Percentiles rank a stretch among this genome's conserved stretches.
These are phyloP conservation scores for Lipophrys pholis DNA, from an alignment of 2,113 vertebrate genomes.

Conservation along the genomic window DNA sequence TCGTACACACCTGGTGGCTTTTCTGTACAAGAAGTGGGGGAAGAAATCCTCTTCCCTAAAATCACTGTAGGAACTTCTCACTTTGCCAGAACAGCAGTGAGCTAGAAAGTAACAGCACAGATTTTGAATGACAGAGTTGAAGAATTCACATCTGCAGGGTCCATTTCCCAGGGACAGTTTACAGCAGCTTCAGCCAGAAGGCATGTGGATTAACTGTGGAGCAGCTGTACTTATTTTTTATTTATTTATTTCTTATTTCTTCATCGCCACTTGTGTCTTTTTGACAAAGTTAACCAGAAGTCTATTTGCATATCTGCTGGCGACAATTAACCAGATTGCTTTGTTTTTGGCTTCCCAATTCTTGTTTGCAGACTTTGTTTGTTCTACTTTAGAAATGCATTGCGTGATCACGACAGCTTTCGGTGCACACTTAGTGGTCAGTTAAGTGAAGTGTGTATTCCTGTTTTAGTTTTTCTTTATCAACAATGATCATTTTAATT, in stretches of 20 bases:
- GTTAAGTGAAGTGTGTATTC: conserved; percentile 7
- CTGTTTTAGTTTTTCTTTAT: neutral
- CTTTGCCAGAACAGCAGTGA: conserved; percentile 26
- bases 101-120: conserved; percentile 12
- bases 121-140: conserved; percentile 30
- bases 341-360: neutral
- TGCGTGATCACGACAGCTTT: neutral
- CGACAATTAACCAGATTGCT: neutral
- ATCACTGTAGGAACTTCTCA: conserved; percentile 1
- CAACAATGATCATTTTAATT: neutral
- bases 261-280: conserved; percentile 7
- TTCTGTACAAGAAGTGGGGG: conserved; percentile 15
- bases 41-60: neutral
- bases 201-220: conserved; percentile 46
- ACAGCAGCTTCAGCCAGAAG: conserved; percentile 22
- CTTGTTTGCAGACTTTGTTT: conserved; percentile 5
- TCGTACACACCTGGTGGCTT: conserved; percentile 7
- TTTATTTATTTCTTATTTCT: too few species aligned
- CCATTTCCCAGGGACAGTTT: conserved; percentile 42
- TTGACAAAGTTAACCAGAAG: conserved; percentile 4
- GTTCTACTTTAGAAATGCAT: neutral
- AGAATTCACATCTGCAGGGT: conserved; percentile 52
- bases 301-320: conserved; percentile 2
- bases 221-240: conserved; percentile 12
- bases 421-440: neutral